A percentile compares a stretch with the other conserved stretches of the same genome.
Evolutionary conservation across 1,140 invertebrate genomes (phyloP).

Genomic region (Pissodes strobi): DNA sequence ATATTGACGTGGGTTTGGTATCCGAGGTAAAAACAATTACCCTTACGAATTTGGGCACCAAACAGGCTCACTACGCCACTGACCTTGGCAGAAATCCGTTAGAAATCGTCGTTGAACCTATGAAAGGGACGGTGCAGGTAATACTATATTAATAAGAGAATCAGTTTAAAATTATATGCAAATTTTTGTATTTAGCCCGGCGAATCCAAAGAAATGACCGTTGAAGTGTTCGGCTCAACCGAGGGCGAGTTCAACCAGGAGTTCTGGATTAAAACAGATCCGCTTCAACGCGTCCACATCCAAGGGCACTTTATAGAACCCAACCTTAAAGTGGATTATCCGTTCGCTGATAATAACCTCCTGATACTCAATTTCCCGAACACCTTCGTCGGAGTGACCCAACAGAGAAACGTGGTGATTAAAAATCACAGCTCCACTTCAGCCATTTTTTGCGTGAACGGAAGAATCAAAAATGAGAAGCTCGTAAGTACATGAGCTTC

Average conservation of each 20-base stretch:
- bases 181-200: slow-evolving; percentile 25
- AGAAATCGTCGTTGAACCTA: slow-evolving; percentile 40
- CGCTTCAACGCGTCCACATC: slow-evolving; percentile 37
- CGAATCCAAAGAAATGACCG: slow-evolving; percentile 26
- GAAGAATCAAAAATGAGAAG: background rate
- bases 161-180: background rate
- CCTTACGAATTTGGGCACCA: slow-evolving; percentile 36
- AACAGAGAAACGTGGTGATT: slow-evolving; percentile 34
- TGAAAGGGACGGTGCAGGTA: slow-evolving; percentile 40
- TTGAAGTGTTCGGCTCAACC: slow-evolving; percentile 37
- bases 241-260: slow-evolving; percentile 41
- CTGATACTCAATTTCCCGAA: slow-evolving; percentile 40
- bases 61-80: slow-evolving; percentile 32
- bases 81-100: slow-evolving; percentile 41
- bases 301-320: slow-evolving; percentile 40
- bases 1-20: slow-evolving; percentile 38
- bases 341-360: slow-evolving; percentile 25
- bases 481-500: too few relatives aligned
- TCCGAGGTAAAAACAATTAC: slow-evolving; percentile 29
- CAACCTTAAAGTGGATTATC: slow-evolving; percentile 29
- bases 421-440: slow-evolving; percentile 42
- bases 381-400: slow-evolving; percentile 39
- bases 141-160: background rate
- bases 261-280: slow-evolving; percentile 47
- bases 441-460: slow-evolving; percentile 38